These are phyloP conservation scores for Mechanitis messenoides DNA, from an alignment of 2,888 invertebrate species.

Conservation along the genomic window DNA sequence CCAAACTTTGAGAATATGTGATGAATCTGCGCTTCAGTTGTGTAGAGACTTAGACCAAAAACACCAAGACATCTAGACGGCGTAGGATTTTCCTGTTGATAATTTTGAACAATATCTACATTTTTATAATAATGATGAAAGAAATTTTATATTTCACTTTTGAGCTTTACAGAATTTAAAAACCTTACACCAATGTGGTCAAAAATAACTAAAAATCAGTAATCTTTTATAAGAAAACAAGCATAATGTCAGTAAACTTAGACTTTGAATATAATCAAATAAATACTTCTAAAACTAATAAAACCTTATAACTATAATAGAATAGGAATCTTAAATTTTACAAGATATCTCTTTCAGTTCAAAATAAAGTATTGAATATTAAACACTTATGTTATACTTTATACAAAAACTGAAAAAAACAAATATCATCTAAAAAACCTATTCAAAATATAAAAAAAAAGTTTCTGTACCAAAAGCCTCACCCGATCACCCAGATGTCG, in stretches of 20 bases:
- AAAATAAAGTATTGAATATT: not conserved
- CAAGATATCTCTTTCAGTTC: not conserved
- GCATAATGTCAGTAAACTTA: not conserved
- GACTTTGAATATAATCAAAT: not conserved
- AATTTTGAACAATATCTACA: constrained; percentile 32
- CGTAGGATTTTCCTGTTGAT: constrained; percentile 85
- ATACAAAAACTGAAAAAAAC: not conserved
- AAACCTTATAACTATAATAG: not conserved
- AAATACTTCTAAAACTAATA: not conserved
- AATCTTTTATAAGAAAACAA: too few species aligned
- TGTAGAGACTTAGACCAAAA: constrained; percentile 95
- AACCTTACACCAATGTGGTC: too few species aligned
- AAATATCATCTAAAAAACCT: not conserved
- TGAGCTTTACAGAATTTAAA: too few species aligned
- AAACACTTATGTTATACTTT: not conserved
- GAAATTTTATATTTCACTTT: too few species aligned
- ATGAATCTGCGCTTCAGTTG: constrained; percentile 93
- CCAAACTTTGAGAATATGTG: constrained; percentile 96
- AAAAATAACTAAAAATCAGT: too few species aligned
- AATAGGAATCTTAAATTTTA: not conserved
- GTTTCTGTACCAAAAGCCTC: constrained; percentile 39
- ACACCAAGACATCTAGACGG: constrained; percentile 94
- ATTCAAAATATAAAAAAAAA: constrained; percentile 16
- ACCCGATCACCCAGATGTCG: constrained; percentile 86
- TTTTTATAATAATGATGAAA: not conserved